Evolutionary conservation across 1,140 invertebrate genomes (phyloP).

Genomic region (Metaphire vulgaris): DNA sequence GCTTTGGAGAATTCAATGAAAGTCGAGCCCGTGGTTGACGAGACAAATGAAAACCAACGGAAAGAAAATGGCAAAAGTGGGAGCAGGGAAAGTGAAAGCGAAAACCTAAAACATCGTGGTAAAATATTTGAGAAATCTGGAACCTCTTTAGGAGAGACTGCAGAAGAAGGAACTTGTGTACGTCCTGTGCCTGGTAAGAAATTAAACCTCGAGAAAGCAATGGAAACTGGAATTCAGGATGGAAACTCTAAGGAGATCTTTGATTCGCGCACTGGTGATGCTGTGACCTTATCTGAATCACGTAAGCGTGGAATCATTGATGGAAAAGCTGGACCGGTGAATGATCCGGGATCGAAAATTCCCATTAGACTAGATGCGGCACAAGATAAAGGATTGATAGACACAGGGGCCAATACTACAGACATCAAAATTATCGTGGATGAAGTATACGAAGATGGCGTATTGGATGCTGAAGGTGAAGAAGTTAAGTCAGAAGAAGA

Average conservation of each 20-base stretch:
- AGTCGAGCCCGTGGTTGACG: too few species aligned
- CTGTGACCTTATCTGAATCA: background rate
- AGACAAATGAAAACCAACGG: too few species aligned
- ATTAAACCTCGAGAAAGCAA: background rate
- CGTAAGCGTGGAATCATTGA: background rate
- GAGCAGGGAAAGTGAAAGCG: too few species aligned
- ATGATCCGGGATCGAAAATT: background rate
- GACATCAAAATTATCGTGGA: conserved; percentile 67
- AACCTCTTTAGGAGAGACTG: too few species aligned
- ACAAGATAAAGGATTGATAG: too few species aligned
- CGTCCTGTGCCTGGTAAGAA: too few species aligned
- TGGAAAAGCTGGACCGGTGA: background rate
- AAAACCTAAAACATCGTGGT: too few species aligned
- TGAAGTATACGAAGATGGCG: conserved; percentile 65
- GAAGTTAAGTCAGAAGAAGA: too few species aligned
- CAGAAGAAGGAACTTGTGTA: too few species aligned
- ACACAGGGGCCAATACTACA: too few species aligned
- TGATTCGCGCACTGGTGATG: background rate
- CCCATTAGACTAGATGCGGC: background rate
- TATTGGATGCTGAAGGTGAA: conserved; percentile 54
- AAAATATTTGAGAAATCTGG: too few species aligned
- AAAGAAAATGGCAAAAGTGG: too few species aligned
- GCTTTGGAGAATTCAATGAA: conserved; percentile 74
- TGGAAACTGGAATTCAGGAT: background rate
- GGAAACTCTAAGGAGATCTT: background rate